Evolutionary conservation across 2,113 vertebrate genomes (phyloP).

Genomic region (Isichthys henryi): DNA sequence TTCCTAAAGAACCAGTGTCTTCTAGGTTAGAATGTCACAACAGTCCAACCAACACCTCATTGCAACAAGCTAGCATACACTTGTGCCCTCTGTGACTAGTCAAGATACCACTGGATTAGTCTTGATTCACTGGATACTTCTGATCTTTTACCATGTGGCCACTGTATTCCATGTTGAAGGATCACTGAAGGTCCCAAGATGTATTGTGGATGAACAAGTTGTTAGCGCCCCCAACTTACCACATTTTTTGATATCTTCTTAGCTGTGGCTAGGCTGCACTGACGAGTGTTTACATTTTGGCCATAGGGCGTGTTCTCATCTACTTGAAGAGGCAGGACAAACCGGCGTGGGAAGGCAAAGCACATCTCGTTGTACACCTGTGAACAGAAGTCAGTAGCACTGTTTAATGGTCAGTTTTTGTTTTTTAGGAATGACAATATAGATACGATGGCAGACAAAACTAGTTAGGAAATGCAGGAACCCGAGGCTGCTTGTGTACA

Average conservation of each 20-base stretch:
- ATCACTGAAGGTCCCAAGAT: not conserved
- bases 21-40: not conserved
- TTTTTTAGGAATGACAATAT: not conserved
- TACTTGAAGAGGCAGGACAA: conserved; percentile 76
- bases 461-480: not conserved
- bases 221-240: conserved; percentile 46
- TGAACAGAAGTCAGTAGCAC: not conserved
- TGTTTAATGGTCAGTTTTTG: not conserved
- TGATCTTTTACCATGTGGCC: not conserved
- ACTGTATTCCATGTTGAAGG: not conserved
- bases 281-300: conserved; percentile 68
- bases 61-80: not conserved
- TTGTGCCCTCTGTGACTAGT: not conserved
- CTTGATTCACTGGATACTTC: not conserved
- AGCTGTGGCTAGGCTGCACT: conserved; percentile 65
- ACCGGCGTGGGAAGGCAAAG: conserved; percentile 69
- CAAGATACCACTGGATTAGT: not conserved
- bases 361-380: conserved; percentile 65
- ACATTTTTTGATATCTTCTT: conserved; percentile 64
- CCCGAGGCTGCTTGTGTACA: not conserved
- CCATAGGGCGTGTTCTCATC: conserved; percentile 50
- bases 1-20: not conserved
- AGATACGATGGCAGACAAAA: not conserved
- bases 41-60: not conserved
- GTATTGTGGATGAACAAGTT: not conserved